These are phyloP conservation scores for Leguminivora glycinivorella DNA, from an alignment of 1,140 invertebrate species.

Conservation along the genomic window DNA sequence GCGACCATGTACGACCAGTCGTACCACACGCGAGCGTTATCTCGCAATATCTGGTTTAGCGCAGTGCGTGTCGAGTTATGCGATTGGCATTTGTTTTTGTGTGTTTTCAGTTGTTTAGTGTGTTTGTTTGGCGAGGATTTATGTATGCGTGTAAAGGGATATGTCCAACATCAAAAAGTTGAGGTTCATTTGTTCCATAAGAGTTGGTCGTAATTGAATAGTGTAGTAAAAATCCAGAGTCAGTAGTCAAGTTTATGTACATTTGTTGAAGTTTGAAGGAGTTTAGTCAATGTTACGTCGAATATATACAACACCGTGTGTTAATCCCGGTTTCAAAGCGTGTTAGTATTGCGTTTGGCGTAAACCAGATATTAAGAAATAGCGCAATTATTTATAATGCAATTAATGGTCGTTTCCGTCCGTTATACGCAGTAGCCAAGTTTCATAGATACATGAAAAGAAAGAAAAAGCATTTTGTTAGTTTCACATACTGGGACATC, in stretches of 20 bases:
- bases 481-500: conserved; percentile 57
- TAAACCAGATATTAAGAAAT: conserved; percentile 77
- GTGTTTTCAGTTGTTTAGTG: conserved; percentile 7
- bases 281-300: conserved; percentile 33
- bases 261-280: conserved; percentile 17
- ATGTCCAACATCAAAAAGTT: neutral
- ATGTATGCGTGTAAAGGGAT: neutral
- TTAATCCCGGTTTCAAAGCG: conserved; percentile 60
- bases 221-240: neutral
- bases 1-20: conserved; percentile 97
- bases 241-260: conserved; percentile 20
- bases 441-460: conserved; percentile 80
- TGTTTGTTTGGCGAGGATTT: neutral
- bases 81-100: conserved; percentile 30
- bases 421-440: conserved; percentile 69
- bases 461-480: conserved; percentile 80
- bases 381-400: conserved; percentile 58
- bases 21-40: conserved; percentile 92
- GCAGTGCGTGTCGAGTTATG: conserved; percentile 29
- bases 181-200: neutral
- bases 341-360: conserved; percentile 71
- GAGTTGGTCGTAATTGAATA: neutral
- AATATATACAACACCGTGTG: conserved; percentile 62
- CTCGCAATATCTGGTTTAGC: conserved; percentile 89
- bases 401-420: conserved; percentile 63